These are phyloP conservation scores for Catalaphyllia jardinei DNA, from an alignment of 64 coral and sea anemone genomes.

Conservation along the genomic window DNA sequence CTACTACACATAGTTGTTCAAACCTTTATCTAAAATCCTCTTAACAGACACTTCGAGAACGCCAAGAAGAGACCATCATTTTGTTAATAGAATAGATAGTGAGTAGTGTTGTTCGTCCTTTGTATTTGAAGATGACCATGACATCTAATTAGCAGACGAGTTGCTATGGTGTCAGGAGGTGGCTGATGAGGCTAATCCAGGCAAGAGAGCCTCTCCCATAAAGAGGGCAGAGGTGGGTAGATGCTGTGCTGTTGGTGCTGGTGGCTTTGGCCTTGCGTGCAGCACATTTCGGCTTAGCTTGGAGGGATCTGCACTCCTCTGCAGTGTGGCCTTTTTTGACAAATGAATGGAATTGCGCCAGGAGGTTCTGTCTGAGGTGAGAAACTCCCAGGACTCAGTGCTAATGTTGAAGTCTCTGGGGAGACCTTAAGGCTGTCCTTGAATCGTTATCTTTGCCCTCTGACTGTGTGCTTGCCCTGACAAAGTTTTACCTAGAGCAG, in stretches of 20 bases:
- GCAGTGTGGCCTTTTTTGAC: not conserved
- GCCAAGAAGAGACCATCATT: too few relatives aligned
- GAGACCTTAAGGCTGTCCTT: constrained; percentile 30
- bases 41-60: too few relatives aligned
- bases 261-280: not conserved
- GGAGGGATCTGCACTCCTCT: not conserved
- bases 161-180: not conserved
- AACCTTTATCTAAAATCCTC: too few relatives aligned
- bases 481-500: too few relatives aligned
- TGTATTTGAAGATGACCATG: not conserved
- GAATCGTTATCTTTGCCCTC: not conserved
- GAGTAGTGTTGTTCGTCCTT: too few relatives aligned
- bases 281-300: not conserved
- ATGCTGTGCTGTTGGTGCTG: too few relatives aligned
- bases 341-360: not conserved
- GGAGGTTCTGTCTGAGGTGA: constrained; percentile 5
- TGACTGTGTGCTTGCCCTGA: not conserved
- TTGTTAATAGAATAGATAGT: too few relatives aligned
- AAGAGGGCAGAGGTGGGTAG: not conserved
- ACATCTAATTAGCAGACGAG: not conserved
- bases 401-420: not conserved
- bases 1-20: too few relatives aligned
- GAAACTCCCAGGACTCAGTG: not conserved
- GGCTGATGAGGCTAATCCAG: not conserved
- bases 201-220: not conserved